phyloP scores from a whole-genome alignment of 2,113 vertebrate genomes.

The Axis porcinus region DNA sequence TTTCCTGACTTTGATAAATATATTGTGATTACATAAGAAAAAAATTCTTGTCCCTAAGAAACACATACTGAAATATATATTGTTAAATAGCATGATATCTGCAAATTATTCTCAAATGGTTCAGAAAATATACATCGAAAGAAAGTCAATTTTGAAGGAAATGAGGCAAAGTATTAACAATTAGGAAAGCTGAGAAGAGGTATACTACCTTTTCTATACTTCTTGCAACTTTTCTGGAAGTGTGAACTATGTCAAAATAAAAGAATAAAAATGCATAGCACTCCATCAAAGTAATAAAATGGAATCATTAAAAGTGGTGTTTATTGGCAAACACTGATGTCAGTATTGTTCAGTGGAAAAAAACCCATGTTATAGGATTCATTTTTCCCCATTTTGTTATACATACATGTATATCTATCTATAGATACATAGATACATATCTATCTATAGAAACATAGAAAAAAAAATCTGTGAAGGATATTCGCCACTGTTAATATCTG shows the following conservation, averaged over 20 bases:
- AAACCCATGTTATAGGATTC: background rate
- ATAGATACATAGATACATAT: background rate
- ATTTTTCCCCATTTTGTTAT: background rate
- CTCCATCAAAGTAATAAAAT: background rate
- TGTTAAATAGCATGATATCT: background rate
- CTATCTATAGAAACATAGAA: background rate
- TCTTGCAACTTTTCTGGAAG: background rate
- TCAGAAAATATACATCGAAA: background rate
- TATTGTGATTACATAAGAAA: background rate
- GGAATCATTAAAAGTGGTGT: background rate
- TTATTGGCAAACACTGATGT: background rate
- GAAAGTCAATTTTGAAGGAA: background rate
- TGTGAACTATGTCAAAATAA: background rate
- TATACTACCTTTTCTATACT: background rate
- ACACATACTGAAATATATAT: background rate
- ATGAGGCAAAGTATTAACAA: conserved; percentile 2
- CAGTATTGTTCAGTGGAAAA: background rate
- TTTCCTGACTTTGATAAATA: background rate
- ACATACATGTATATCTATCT: background rate
- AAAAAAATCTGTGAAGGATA: background rate
- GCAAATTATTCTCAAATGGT: conserved; percentile 1
- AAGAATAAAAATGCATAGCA: background rate
- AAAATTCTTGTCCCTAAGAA: background rate
- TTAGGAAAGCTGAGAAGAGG: background rate
- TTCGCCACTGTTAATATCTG: background rate